phyloP scores from a whole-genome alignment of 1,140 invertebrate species.

The Diachasmimorpha longicaudata region DNA sequence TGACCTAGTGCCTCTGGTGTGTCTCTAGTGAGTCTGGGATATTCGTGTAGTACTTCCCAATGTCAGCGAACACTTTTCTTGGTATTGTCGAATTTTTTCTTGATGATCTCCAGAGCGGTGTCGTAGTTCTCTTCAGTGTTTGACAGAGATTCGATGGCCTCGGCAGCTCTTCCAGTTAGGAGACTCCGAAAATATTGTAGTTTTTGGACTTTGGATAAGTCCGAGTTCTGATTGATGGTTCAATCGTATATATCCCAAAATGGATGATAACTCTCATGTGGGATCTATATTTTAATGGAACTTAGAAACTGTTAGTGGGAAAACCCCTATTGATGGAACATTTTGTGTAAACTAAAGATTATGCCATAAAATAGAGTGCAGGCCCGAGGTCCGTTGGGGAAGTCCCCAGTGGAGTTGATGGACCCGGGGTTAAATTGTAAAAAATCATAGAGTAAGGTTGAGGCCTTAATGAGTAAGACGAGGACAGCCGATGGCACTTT shows the following conservation, averaged over 20 bases:
- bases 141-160: slow-evolving; percentile 42
- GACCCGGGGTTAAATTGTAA: too few relatives aligned
- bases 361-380: too few relatives aligned
- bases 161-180: slow-evolving; percentile 39
- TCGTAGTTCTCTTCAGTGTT: slow-evolving; percentile 46
- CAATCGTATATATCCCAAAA: slow-evolving; percentile 43
- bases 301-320: too few relatives aligned
- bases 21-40: slow-evolving; percentile 30
- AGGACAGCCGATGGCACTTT: too few relatives aligned
- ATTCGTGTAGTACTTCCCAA: slow-evolving; percentile 35
- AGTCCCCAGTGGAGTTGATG: too few relatives aligned
- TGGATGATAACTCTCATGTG: slow-evolving; percentile 41
- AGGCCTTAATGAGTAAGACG: too few relatives aligned
- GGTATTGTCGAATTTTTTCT: slow-evolving; percentile 50
- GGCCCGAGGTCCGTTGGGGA: too few relatives aligned
- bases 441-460: too few relatives aligned
- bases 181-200: slow-evolving; percentile 42
- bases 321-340: too few relatives aligned
- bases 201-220: slow-evolving; percentile 38
- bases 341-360: too few relatives aligned
- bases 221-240: slow-evolving; percentile 37
- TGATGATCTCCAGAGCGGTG: slow-evolving; percentile 45
- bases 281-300: too few relatives aligned
- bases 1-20: slow-evolving; percentile 22
- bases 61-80: slow-evolving; percentile 46